These are phyloP conservation scores for Piezodorus guildinii DNA, from an alignment of 1,140 invertebrate species.

Conservation along the genomic window DNA sequence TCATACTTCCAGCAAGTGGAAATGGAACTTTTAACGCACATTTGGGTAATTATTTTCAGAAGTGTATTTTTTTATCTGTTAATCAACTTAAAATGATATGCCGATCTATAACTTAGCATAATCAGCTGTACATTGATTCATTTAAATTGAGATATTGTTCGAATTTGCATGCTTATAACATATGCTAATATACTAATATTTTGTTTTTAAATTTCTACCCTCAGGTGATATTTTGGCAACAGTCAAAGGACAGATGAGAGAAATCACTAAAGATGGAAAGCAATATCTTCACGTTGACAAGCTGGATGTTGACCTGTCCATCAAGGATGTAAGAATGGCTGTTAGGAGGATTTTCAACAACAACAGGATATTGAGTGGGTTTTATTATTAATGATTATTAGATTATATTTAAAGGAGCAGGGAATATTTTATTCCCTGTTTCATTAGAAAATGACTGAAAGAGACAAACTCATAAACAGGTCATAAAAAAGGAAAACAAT, in stretches of 20 bases:
- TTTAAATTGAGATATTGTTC: too few relatives aligned
- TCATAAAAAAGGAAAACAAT: too few relatives aligned
- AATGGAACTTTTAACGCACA: conserved; percentile 55
- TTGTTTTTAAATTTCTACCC: conserved; percentile 22
- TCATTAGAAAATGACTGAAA: too few relatives aligned
- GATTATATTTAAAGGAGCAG: too few relatives aligned
- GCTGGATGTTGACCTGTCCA: conserved; percentile 46
- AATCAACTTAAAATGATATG: too few relatives aligned
- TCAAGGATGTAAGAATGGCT: conserved; percentile 51
- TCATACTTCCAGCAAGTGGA: conserved; percentile 58
- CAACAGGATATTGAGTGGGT: conserved; percentile 57
- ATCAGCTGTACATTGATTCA: too few relatives aligned
- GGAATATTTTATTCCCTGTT: too few relatives aligned
- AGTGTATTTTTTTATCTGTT: too few relatives aligned
- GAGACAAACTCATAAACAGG: too few relatives aligned
- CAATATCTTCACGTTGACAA: conserved; percentile 50
- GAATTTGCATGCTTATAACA: too few relatives aligned
- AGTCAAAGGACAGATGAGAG: conserved; percentile 45
- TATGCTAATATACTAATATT: too few relatives aligned
- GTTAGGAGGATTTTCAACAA: conserved; percentile 56
- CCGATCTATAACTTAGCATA: too few relatives aligned
- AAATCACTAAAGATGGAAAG: conserved; percentile 35
- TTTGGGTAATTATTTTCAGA: conserved; percentile 38
- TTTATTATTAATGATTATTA: neutral
- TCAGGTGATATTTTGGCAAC: conserved; percentile 46